Evolutionary conservation across 92 coral and sea anemone species (phyloP), one percentile per base, ranked within the genome.

Genomic region (Blastomussa wellsi): DNA sequence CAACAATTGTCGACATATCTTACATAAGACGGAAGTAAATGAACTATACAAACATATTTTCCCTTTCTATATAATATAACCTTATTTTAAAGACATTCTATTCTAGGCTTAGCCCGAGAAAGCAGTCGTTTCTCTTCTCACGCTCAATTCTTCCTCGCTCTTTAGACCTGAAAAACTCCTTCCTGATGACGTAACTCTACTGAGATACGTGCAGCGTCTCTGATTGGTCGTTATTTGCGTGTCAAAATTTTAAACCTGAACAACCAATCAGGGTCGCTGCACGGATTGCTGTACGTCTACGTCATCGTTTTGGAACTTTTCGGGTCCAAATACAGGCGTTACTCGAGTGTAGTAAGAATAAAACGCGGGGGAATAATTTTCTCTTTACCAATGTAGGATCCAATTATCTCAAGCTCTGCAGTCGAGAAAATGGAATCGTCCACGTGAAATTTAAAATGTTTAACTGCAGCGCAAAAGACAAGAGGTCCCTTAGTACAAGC

Each of bases 41-140:
- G 80, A 74, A 74, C 87, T 83, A 83, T 83, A 83, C 87, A 83
- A 83, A 83, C 80, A 83, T 83, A 82, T 72, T 82, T 79, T 83
- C 81, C 87, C 87, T 59, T 83, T 83, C 87, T 83, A 83, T 75
- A 83, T 83, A 83, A 74, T 74, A 81, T 81, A 79, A 57, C 87
- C 80, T 83, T 83, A 83, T 52, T 83, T 81, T 53, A 72, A n/a
- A 55, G 86, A 83, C 62, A 83, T 32, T 83, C 80, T 83, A 59
- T 74, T 74, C 66, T 42, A 47, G 79, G 66, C 29, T 37, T 33
- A 5, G 75, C 44, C 75, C 44, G 44, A 70, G 47, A 0, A 35
- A 37, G 37, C 48, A 36, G 26, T 7, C 74, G 9, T 35, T 36
- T 69, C 16, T 69, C 48, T 37, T 19, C 15, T 2, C 28, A 11